Percentiles rank a stretch among this genome's conserved stretches.
Conservation (phyloP, 2,113 vertebrate species). For the Thalassoma bifasciatum region DNA sequence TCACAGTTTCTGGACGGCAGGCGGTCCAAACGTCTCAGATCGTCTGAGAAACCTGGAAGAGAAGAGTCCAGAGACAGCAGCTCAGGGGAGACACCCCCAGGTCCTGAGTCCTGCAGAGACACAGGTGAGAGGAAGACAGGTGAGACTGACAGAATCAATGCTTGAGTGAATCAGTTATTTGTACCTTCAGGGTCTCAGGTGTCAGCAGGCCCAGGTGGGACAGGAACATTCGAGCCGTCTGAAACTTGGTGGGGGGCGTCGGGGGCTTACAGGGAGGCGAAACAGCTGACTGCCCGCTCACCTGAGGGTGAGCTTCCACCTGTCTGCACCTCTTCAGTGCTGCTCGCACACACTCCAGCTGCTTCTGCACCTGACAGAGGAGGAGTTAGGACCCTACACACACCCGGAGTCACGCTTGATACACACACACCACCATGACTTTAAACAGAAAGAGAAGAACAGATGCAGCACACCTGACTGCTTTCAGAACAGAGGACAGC, state of each 20-base stretch:
- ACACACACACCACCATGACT: too few relatives aligned
- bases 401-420: not conserved
- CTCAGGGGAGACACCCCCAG: constrained; percentile 90
- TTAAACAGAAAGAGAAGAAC: too few relatives aligned
- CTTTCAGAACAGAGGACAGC: too few relatives aligned
- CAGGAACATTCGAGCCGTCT: constrained; percentile 92
- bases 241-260: constrained; percentile 87
- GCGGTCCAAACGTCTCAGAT: constrained; percentile 90
- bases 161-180: not conserved
- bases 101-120: constrained; percentile 83
- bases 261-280: constrained; percentile 85
- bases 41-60: constrained; percentile 91
- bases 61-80: constrained; percentile 92
- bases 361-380: constrained; percentile 27
- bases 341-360: constrained; percentile 19
- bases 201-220: constrained; percentile 95
- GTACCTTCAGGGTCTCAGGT: constrained; percentile 60
- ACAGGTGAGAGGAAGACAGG: constrained; percentile 2
- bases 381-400: not conserved
- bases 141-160: not conserved
- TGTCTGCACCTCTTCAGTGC: constrained; percentile 20
- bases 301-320: constrained; percentile 82
- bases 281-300: constrained; percentile 78
- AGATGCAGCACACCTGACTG: too few relatives aligned
- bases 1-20: constrained; percentile 91